These are phyloP conservation scores for Orchestes rusci DNA, from an alignment of 2,888 invertebrate species.

Conservation along the genomic window DNA sequence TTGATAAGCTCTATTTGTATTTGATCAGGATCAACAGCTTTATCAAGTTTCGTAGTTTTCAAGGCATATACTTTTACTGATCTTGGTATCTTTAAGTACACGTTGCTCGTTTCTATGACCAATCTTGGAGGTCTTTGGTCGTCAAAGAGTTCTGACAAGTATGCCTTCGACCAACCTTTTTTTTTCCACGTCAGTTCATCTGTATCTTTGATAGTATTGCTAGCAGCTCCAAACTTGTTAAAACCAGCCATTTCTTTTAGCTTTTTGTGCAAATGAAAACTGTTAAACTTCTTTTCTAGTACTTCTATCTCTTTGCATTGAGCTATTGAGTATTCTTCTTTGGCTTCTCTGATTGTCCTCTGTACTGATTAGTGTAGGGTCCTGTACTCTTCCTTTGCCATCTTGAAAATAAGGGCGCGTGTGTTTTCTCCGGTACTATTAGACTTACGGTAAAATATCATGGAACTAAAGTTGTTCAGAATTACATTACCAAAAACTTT, in stretches of 20 bases:
- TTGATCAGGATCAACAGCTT: conserved; percentile 3
- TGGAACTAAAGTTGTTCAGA: no score
- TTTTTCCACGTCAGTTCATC: conserved; percentile 1
- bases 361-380: not conserved
- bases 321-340: not conserved
- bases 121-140: conserved; percentile 3
- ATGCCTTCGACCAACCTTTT: conserved; percentile 2
- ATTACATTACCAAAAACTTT: no score
- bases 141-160: conserved; percentile 2
- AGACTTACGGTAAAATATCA: no score
- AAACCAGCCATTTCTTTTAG: not conserved
- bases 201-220: not conserved
- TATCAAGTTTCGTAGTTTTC: conserved; percentile 3
- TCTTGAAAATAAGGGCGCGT: no score
- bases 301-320: not conserved
- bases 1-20: conserved; percentile 5
- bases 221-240: not conserved
- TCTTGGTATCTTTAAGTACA: not conserved
- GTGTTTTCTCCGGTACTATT: no score
- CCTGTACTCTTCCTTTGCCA: not conserved
- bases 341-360: not conserved
- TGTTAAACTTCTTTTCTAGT: conserved; percentile 1
- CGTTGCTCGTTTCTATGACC: conserved; percentile 3
- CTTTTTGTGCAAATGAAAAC: conserved; percentile 2
- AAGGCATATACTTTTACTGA: conserved; percentile 2